These are phyloP conservation scores for Drosophila picticornis DNA, from an alignment of 2,888 invertebrate species.

Conservation along the genomic window DNA sequence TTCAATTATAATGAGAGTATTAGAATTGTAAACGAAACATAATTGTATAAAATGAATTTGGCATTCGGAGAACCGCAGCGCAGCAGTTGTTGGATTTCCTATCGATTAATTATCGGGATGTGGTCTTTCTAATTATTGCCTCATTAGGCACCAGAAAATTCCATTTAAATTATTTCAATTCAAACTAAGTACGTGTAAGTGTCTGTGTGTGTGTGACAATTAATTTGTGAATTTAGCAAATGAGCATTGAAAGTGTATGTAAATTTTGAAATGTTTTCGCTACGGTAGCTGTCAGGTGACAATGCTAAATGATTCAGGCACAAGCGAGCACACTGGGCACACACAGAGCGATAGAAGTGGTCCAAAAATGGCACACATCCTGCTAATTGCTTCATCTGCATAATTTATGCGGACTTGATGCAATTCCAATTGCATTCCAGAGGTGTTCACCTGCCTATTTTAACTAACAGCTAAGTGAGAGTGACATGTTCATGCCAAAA, in stretches of 20 bases:
- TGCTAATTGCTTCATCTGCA: slow-evolving; percentile 78
- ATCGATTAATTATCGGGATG: slow-evolving; percentile 62
- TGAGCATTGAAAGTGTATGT: slow-evolving; percentile 72
- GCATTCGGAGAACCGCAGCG: slow-evolving; percentile 18
- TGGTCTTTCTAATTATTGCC: slow-evolving; percentile 47
- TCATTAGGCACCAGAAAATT: slow-evolving; percentile 64
- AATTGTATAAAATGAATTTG: slow-evolving; percentile 26
- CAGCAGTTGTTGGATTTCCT: slow-evolving; percentile 35
- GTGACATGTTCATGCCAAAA: slow-evolving; percentile 21
- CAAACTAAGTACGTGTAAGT: background rate
- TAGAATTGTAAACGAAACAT: slow-evolving; percentile 2
- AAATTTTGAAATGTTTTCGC: slow-evolving; percentile 66
- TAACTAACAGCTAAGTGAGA: slow-evolving; percentile 15
- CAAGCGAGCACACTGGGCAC: background rate
- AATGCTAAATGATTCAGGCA: slow-evolving; percentile 40
- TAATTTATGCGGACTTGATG: slow-evolving; percentile 69
- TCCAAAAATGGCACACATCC: slow-evolving; percentile 43
- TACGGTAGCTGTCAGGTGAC: slow-evolving; percentile 53
- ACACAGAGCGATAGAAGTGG: background rate
- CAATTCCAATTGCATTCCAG: slow-evolving; percentile 72
- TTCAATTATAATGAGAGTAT: slow-evolving; percentile 33
- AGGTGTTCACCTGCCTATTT: slow-evolving; percentile 51
- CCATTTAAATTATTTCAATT: slow-evolving; percentile 39
- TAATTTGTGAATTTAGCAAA: slow-evolving; percentile 79
- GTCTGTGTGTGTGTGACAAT: slow-evolving; percentile 50